A percentile compares a stretch with the other conserved stretches of the same genome.
These are phyloP conservation scores for Pyrocoelia pectoralis DNA, from an alignment of 2,888 invertebrate genomes.

Conservation along the genomic window DNA sequence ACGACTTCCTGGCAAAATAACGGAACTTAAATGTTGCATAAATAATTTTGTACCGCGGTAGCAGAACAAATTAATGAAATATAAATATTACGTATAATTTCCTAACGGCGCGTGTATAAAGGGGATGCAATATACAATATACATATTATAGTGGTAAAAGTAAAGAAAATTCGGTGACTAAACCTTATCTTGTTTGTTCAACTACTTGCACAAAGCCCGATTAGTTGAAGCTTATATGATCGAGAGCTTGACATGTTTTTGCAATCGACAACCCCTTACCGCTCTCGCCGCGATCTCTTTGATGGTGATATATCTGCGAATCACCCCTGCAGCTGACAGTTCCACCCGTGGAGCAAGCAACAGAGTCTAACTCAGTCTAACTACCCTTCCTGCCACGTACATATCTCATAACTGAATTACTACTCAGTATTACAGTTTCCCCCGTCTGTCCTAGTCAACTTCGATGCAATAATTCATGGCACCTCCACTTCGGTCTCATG, in stretches of 20 bases:
- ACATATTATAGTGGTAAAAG: slow-evolving; percentile 34
- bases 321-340: slow-evolving; percentile 37
- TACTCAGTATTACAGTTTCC: slow-evolving; percentile 41
- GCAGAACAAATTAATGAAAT: slow-evolving; percentile 53
- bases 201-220: slow-evolving; percentile 42
- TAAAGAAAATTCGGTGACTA: slow-evolving; percentile 33
- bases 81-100: slow-evolving; percentile 49
- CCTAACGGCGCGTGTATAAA: slow-evolving; percentile 15
- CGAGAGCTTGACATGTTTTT: slow-evolving; percentile 42
- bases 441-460: slow-evolving; percentile 42
- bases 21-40: slow-evolving; percentile 55
- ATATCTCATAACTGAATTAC: slow-evolving; percentile 46
- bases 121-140: slow-evolving; percentile 13
- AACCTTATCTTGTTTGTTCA: slow-evolving; percentile 45
- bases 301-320: slow-evolving; percentile 34
- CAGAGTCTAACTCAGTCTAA: slow-evolving; percentile 35
- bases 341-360: slow-evolving; percentile 30
- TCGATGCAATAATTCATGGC: slow-evolving; percentile 42
- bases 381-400: slow-evolving; percentile 42
- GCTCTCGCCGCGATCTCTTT: slow-evolving; percentile 25
- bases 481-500: slow-evolving; percentile 35
- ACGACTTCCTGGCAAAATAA: slow-evolving; percentile 51
- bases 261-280: slow-evolving; percentile 38
- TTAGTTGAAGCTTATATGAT: slow-evolving; percentile 43
- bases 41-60: slow-evolving; percentile 46